Conservation (phyloP, 2,797 vertebrate species). For the Poeciliopsis turneri region DNA sequence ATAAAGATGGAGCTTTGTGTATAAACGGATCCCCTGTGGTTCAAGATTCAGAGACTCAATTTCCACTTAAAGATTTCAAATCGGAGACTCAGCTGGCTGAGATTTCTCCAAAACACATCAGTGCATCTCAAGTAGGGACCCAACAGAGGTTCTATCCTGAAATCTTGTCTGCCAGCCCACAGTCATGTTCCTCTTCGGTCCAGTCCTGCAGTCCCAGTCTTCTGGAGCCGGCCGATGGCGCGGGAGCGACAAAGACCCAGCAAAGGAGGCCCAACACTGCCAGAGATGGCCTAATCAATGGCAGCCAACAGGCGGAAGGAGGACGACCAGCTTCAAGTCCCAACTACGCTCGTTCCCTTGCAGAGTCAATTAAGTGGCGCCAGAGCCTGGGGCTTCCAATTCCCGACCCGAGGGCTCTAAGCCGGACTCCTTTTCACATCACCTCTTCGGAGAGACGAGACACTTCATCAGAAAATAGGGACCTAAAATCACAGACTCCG, state of each 20-base stretch:
- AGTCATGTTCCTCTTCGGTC: slow-evolving; percentile 20
- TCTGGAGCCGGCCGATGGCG: slow-evolving; percentile 68
- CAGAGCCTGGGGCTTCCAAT: slow-evolving; percentile 72
- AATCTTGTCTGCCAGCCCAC: slow-evolving; percentile 18
- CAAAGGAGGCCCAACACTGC: slow-evolving; percentile 26
- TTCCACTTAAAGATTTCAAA: slow-evolving; percentile 45
- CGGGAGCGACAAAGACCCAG: slow-evolving; percentile 49
- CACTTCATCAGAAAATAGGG: slow-evolving; percentile 35
- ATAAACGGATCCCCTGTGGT: slow-evolving; percentile 34
- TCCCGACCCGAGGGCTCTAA: slow-evolving; percentile 45
- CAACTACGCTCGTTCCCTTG: slow-evolving; percentile 38
- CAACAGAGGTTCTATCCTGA: slow-evolving; percentile 18
- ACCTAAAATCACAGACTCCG: slow-evolving; percentile 63
- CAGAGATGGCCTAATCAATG: slow-evolving; percentile 19
- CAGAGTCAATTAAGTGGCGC: slow-evolving; percentile 70
- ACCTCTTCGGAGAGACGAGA: slow-evolving; percentile 62
- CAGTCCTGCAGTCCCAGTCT: slow-evolving; percentile 43
- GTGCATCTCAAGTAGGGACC: slow-evolving; percentile 26
- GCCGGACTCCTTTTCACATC: slow-evolving; percentile 69
- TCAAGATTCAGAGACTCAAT: slow-evolving; percentile 56
- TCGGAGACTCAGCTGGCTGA: slow-evolving; percentile 72
- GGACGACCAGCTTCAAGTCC: slow-evolving; percentile 28
- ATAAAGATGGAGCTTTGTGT: slow-evolving; percentile 35
- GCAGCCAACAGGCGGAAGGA: slow-evolving; percentile 34
- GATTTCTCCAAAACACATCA: slow-evolving; percentile 52